Conservation (phyloP, 2,888 invertebrate species). For the Zygothrica quintamaculata region DNA sequence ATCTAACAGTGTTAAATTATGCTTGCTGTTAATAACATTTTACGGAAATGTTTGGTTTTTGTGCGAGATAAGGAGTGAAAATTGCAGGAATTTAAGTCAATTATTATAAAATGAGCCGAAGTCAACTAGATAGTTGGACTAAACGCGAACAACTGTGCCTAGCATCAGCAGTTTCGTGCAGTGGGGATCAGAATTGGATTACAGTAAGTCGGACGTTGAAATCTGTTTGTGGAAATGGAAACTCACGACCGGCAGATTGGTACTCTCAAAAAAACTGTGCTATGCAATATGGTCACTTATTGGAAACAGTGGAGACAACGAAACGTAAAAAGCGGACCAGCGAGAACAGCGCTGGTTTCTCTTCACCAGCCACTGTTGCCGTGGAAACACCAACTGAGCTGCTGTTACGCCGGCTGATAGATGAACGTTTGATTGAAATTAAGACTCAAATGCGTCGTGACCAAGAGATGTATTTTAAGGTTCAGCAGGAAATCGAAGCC, state of each 20-base stretch:
- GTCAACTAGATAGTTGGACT: slow-evolving; percentile 93
- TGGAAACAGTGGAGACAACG: slow-evolving; percentile 94
- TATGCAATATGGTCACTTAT: slow-evolving; percentile 93
- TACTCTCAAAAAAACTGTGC: slow-evolving; percentile 96
- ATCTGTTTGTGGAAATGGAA: slow-evolving; percentile 88
- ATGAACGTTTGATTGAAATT: slow-evolving; percentile 91
- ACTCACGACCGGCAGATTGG: slow-evolving; percentile 88
- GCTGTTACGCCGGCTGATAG: slow-evolving; percentile 90
- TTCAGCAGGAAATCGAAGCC: slow-evolving; percentile 87
- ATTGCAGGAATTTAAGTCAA: slow-evolving; percentile 10
- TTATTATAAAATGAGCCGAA: slow-evolving; percentile 86
- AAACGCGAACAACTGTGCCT: slow-evolving; percentile 92
- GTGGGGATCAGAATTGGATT: slow-evolving; percentile 94
- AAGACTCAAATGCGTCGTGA: slow-evolving; percentile 89
- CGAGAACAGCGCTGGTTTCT: slow-evolving; percentile 53
- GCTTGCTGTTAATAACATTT: slow-evolving; percentile 1
- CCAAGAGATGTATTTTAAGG: slow-evolving; percentile 89
- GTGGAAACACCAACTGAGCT: slow-evolving; percentile 89
- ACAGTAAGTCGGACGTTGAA: slow-evolving; percentile 87
- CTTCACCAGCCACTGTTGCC: slow-evolving; percentile 75
- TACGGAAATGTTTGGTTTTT: neutral
- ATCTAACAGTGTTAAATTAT: neutral
- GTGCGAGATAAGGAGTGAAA: neutral
- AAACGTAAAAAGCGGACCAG: slow-evolving; percentile 78
- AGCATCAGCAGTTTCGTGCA: slow-evolving; percentile 94